Percentiles rank a stretch among this genome's conserved stretches.
These are phyloP conservation scores for Oscheius sp. DNA, from an alignment of 2,888 invertebrate genomes.

Conservation along the genomic window DNA sequence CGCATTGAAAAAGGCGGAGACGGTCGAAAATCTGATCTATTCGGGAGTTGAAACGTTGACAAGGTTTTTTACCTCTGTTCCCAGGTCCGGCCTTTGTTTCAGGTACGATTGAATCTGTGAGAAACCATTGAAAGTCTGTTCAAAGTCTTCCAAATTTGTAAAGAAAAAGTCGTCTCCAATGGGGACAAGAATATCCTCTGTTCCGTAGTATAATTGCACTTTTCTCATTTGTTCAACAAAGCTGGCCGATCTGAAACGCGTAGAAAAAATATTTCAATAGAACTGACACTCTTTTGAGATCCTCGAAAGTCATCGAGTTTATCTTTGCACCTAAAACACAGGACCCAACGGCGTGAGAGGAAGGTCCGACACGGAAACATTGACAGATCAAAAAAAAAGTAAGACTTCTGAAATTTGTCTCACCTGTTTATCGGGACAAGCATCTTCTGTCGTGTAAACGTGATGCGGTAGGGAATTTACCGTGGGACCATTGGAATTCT, in stretches of 20 bases:
- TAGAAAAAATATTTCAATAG: background rate
- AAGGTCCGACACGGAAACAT: constrained; percentile 41
- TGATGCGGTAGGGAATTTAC: constrained; percentile 92
- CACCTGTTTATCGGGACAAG: constrained; percentile 78
- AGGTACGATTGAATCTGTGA: constrained; percentile 88
- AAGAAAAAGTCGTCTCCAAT: constrained; percentile 96
- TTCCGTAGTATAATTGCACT: constrained; percentile 71
- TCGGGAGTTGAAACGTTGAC: background rate
- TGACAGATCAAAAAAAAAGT: constrained; percentile 30
- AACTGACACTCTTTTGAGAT: background rate
- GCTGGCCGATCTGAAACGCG: constrained; percentile 10
- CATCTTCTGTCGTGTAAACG: constrained; percentile 93
- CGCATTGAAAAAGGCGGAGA: constrained; percentile 48
- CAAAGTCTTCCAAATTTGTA: constrained; percentile 89
- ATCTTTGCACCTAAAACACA: background rate
- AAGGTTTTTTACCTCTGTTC: constrained; percentile 38
- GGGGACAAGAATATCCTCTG: constrained; percentile 81
- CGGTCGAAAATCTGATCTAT: constrained; percentile 47
- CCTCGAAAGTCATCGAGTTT: background rate
- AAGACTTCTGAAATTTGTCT: background rate
- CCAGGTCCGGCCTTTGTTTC: constrained; percentile 76
- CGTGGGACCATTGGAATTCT: constrained; percentile 32
- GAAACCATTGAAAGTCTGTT: constrained; percentile 92
- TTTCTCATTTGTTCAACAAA: constrained; percentile 28
- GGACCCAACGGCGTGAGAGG: background rate